Evolutionary conservation across 1,140 invertebrate species (phyloP), one percentile per base, ranked within the genome.

Genomic region (Papilio helenus): DNA sequence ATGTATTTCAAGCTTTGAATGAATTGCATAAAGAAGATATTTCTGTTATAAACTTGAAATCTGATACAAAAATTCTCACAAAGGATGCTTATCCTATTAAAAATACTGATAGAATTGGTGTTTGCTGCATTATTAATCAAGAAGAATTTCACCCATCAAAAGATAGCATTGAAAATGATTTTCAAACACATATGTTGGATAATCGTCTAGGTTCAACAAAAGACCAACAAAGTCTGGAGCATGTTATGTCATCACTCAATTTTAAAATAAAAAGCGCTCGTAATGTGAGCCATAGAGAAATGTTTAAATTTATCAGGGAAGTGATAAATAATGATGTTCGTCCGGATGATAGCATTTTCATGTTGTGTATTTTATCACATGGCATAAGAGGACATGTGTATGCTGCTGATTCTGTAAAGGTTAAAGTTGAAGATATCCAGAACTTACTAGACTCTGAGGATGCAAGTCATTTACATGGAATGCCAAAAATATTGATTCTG

Each of bases 101-200:
- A 74, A 90, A 92, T 80, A 82, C 82, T 34, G 85, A 89, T 23
- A 87, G 86, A 81, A 72, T 94, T 72, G 93, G 93, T 55, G 81
- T 93, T 9, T 93, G 91, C 83, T 88, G 88, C 74, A 93, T 94
- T 78, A 91, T 94, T 74, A 94, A 94, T 86, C 91, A 94, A 87
- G 92, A 92, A 84, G 85, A 87, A 39, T 94, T 94, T 83, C 84
- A 91, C 80, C 89, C 91, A 72, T 91, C 91, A 26, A 92, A 90
- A 84, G 55, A 88, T 44, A 93, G 89, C 68, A 90, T 93, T 72
- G 81, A 88, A 80, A 77, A 72, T 55, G 71, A 79, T 26, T 42
- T 34, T 42, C 77, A 82, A 55, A 73, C 72, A 39, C 85, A 81
- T 51, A 61, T 81, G 81, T 78, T 89, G 79, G 78, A 82, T 12